Conservation (phyloP, 2,888 invertebrate genomes). For the Thalpophila matura region DNA sequence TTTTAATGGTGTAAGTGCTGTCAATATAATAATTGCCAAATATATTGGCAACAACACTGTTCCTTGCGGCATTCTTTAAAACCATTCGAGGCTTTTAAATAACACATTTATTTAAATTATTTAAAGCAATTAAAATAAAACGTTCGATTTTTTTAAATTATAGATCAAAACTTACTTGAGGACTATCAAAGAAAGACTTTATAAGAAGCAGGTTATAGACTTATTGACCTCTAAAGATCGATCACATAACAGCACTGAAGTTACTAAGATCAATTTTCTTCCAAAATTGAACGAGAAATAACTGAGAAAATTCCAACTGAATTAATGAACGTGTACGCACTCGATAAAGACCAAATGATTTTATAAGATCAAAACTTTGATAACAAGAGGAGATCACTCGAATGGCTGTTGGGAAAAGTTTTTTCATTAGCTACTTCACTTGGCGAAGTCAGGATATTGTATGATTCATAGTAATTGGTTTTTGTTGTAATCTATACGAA, state of each 20-base stretch:
- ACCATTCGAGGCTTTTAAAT: too few species aligned
- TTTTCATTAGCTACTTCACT: constrained; percentile 65
- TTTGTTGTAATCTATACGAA: constrained; percentile 58
- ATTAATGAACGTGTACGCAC: constrained; percentile 43
- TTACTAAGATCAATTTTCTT: neutral
- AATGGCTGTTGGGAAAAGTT: constrained; percentile 55
- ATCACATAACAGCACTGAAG: constrained; percentile 3
- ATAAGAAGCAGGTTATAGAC: neutral
- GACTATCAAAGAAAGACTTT: neutral
- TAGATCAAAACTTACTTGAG: neutral
- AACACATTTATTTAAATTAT: too few species aligned
- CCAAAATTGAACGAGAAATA: constrained; percentile 25
- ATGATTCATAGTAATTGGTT: constrained; percentile 65
- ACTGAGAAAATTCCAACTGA: constrained; percentile 25
- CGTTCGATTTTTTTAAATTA: neutral
- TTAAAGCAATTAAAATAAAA: neutral
- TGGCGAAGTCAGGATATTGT: constrained; percentile 57
- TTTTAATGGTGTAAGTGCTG: too few species aligned
- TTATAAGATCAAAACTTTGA: constrained; percentile 57
- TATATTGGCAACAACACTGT: too few species aligned
- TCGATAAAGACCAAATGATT: constrained; percentile 56
- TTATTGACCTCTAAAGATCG: constrained; percentile 1
- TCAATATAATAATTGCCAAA: too few species aligned
- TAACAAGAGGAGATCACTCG: constrained; percentile 53
- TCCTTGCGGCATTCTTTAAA: too few species aligned